Evolutionary conservation across 2,113 vertebrate genomes (phyloP).

Genomic region (Ciconia boyciana): DNA sequence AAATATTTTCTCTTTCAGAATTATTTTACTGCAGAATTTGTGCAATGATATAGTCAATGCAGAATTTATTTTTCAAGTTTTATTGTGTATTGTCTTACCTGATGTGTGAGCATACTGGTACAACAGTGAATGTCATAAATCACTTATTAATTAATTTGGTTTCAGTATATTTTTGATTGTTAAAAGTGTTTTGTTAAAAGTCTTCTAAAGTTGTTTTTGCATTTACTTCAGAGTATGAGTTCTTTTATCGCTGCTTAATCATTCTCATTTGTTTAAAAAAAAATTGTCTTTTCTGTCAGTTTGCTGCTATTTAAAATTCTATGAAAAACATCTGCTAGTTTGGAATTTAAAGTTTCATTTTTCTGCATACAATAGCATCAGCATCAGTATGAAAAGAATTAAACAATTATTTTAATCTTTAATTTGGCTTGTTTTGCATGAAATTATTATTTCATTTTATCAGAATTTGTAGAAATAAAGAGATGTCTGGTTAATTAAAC

Average conservation of each 20-base stretch:
- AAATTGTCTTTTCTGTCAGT: conserved; percentile 21
- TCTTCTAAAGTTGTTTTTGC: background rate
- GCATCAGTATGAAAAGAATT: background rate
- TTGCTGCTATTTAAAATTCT: conserved; percentile 24
- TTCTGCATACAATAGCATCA: background rate
- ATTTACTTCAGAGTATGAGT: background rate
- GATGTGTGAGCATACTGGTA: background rate
- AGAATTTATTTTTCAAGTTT: background rate
- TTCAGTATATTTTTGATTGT: background rate
- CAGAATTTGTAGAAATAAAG: background rate
- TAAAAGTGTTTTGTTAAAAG: background rate
- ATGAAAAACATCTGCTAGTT: conserved; percentile 33
- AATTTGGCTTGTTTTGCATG: background rate
- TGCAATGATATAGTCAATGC: background rate
- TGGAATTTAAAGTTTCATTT: background rate
- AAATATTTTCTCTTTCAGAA: background rate
- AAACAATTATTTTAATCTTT: conserved; percentile 12
- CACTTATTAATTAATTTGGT: background rate
- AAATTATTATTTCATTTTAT: conserved; percentile 18
- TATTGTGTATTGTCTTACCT: background rate
- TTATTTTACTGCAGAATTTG: background rate
- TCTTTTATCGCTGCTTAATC: conserved; percentile 22
- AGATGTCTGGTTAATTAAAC: background rate
- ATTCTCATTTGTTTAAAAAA: background rate
- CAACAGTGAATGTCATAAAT: background rate